Evolutionary conservation across 1,140 invertebrate genomes (phyloP), one percentile per base, ranked within the genome.

Genomic region (Reticulitermes speratus): DNA sequence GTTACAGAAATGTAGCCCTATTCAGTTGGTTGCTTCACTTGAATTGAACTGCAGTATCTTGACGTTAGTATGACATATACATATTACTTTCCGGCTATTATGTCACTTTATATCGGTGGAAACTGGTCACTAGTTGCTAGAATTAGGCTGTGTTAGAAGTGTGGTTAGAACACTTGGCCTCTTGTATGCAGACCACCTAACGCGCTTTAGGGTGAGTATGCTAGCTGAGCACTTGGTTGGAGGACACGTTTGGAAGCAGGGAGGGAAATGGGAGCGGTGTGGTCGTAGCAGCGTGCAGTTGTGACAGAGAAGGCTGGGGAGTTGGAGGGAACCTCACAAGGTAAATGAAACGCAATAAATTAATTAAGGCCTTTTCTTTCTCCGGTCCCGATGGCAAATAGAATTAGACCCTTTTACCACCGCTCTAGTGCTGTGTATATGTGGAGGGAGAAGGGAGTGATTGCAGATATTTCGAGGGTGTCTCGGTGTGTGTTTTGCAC

Each of bases 311-410:
- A 30, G n/a, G 7, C 3, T 25, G n/a, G 3, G n/a, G 65, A 30
- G 55, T 59, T 59, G 55, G 65, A 30, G 65, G 25, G 65, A 14
- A 75, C 65, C n/a, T 75, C 84, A 69, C 23, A 69, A 52, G 85
- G 55, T 86, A 86, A 86, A 86, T 86, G 85, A 86, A 86, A 86
- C 38, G 65, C 75, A 82, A 86, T 86, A 86, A 86, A 86, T 86
- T 86, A 86, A 86, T 86, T 86, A 86, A 86, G 9, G 85, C 16
- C 30, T 65, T 81, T 81, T 23, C 32, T 82, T 86, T 59, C 59
- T n/a, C 23, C 84, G 23, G 44, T 59, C 23, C n/a, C 55, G n/a
- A 75, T 75, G 65, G 65, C 65, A 75, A 75, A 75, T 75, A 75
- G 65, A 75, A 75, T 75, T 65, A 65, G 59, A 21, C 25, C 59